Percentiles rank a stretch among this genome's conserved stretches.
Conservation (phyloP, 2,888 invertebrate species). For the Pheosia tremula region DNA sequence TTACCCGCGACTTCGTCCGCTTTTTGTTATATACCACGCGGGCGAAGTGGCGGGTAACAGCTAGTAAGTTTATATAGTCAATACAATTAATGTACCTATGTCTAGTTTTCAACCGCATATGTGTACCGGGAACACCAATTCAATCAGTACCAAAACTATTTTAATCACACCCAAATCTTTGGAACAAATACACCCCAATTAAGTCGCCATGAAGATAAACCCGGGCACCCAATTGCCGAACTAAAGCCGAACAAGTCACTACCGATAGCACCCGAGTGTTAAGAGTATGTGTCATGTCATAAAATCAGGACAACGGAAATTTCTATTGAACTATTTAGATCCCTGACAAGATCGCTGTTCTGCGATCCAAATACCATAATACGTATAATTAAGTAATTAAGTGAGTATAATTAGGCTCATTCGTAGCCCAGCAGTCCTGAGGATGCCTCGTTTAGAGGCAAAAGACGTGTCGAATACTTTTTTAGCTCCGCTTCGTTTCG, state of each 20-base stretch:
- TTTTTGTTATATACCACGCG: too few species aligned
- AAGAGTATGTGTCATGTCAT: background rate
- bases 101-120: background rate
- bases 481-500: too few species aligned
- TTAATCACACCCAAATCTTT: constrained; percentile 36
- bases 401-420: too few species aligned
- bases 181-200: constrained; percentile 38
- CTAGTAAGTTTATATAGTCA: too few species aligned
- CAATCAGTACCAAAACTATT: constrained; percentile 20
- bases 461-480: too few species aligned
- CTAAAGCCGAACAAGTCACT: constrained; percentile 27
- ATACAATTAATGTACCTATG: too few species aligned
- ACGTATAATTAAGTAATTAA: too few species aligned
- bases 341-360: background rate
- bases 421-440: too few species aligned
- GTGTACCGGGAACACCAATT: constrained; percentile 11
- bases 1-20: too few species aligned
- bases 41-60: too few species aligned
- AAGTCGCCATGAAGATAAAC: constrained; percentile 45
- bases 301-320: background rate
- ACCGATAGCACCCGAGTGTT: constrained; percentile 23
- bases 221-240: constrained; percentile 34
- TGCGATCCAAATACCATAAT: too few species aligned
- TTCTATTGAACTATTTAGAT: background rate
- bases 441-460: too few species aligned